These are phyloP conservation scores for Cyrtodaria siliqua DNA, from an alignment of 2,888 invertebrate genomes.

Conservation along the genomic window DNA sequence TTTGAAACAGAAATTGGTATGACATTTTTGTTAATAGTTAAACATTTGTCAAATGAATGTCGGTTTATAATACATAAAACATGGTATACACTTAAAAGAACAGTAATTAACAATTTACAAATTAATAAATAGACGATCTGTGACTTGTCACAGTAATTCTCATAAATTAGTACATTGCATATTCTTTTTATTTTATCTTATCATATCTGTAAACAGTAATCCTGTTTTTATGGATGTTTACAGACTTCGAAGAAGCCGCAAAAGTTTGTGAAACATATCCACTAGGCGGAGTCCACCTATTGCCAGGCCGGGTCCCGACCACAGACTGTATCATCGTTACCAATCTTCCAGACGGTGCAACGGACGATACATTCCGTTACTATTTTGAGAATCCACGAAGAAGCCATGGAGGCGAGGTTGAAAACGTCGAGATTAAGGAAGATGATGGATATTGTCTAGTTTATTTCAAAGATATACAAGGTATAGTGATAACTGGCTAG, in stretches of 20 bases:
- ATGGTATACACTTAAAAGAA: no score
- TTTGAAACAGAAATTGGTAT: conserved; percentile 13
- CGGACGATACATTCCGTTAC: conserved; percentile 35
- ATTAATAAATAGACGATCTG: no score
- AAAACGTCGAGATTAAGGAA: conserved; percentile 31
- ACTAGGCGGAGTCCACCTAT: conserved; percentile 35
- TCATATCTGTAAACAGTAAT: no score
- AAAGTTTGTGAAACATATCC: conserved; percentile 27
- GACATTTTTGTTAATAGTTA: no score
- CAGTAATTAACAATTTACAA: no score
- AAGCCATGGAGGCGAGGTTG: conserved; percentile 45
- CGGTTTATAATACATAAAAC: no score
- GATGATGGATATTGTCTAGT: conserved; percentile 43
- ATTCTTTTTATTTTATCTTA: no score
- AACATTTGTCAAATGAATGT: no score
- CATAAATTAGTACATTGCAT: no score
- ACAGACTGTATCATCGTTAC: conserved; percentile 35
- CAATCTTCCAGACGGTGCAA: conserved; percentile 15
- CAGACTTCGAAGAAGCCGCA: conserved; percentile 39
- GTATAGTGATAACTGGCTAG: no score
- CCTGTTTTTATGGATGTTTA: background rate
- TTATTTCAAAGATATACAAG: conserved; percentile 27
- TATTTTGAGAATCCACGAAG: conserved; percentile 53
- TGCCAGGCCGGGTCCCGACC: conserved; percentile 27
- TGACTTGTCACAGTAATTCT: no score